A percentile compares a stretch with the other conserved stretches of the same genome.
Evolutionary conservation across 2,888 invertebrate species (phyloP).

Genomic region (Drosophila antonietae): DNA sequence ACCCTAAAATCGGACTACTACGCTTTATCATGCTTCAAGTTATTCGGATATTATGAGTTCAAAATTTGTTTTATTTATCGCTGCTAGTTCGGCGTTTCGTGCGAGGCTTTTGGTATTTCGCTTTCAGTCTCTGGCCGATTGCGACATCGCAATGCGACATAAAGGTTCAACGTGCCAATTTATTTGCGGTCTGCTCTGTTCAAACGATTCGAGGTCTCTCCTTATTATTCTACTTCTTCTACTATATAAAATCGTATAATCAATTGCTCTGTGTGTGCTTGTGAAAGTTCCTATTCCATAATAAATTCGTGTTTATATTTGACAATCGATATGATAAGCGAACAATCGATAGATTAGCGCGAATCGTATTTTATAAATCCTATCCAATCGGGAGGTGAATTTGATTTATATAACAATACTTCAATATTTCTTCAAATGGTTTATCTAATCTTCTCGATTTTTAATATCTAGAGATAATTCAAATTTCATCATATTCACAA

Average conservation of each 20-base stretch:
- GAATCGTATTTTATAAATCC: slow-evolving; percentile 5
- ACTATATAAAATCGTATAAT: not conserved
- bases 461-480: not conserved
- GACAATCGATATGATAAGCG: slow-evolving; percentile 4
- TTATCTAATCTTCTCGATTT: not conserved
- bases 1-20: not conserved
- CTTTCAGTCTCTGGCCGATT: slow-evolving; percentile 37
- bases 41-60: slow-evolving; percentile 38
- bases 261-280: not conserved
- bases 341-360: slow-evolving; percentile 6
- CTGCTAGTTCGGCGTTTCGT: slow-evolving; percentile 27
- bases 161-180: slow-evolving; percentile 62
- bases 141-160: slow-evolving; percentile 58
- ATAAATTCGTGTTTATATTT: not conserved
- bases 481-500: not conserved
- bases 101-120: slow-evolving; percentile 20
- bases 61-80: slow-evolving; percentile 58
- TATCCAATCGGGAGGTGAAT: not conserved
- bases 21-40: slow-evolving; percentile 10
- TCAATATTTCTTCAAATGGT: not conserved
- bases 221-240: not conserved
- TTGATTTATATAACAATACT: slow-evolving; percentile 4
- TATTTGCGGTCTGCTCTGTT: slow-evolving; percentile 66
- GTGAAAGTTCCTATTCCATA: not conserved
- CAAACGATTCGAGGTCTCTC: slow-evolving; percentile 50